Conservation (phyloP, 2,888 invertebrate species). For the Sphaeridia pumilis region DNA sequence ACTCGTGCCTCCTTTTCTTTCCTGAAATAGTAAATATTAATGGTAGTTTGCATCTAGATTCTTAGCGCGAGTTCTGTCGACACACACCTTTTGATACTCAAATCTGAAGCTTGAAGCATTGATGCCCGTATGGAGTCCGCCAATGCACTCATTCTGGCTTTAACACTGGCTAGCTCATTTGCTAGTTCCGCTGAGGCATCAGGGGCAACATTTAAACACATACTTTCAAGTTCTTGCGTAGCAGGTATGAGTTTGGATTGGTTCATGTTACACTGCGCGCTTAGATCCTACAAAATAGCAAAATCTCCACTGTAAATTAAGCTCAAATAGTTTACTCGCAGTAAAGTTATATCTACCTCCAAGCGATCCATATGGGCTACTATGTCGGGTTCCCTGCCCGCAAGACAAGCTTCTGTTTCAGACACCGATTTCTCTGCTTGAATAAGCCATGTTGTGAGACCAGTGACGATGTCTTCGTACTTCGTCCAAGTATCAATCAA, state of each 20-base stretch:
- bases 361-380: constrained; percentile 30
- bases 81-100: constrained; percentile 51
- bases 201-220: constrained; percentile 61
- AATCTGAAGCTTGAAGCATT: constrained; percentile 69
- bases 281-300: constrained; percentile 40
- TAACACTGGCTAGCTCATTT: constrained; percentile 59
- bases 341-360: constrained; percentile 17
- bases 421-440: constrained; percentile 18
- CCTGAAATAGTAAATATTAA: constrained; percentile 37
- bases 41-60: not conserved
- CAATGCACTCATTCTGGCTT: constrained; percentile 58
- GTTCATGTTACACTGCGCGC: constrained; percentile 73
- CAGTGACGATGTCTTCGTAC: constrained; percentile 63
- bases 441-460: constrained; percentile 60
- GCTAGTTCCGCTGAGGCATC: constrained; percentile 64
- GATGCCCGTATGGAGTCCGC: constrained; percentile 62
- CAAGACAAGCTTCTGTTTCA: constrained; percentile 20
- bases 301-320: not conserved
- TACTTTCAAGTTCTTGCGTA: constrained; percentile 66
- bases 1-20: constrained; percentile 74
- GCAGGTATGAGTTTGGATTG: constrained; percentile 68
- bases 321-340: not conserved
- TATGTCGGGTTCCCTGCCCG: constrained; percentile 27
- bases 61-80: not conserved
- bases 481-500: constrained; percentile 67